These are phyloP conservation scores for Ceratotherium simum DNA, from an alignment of 2,113 vertebrate species.

Conservation along the genomic window DNA sequence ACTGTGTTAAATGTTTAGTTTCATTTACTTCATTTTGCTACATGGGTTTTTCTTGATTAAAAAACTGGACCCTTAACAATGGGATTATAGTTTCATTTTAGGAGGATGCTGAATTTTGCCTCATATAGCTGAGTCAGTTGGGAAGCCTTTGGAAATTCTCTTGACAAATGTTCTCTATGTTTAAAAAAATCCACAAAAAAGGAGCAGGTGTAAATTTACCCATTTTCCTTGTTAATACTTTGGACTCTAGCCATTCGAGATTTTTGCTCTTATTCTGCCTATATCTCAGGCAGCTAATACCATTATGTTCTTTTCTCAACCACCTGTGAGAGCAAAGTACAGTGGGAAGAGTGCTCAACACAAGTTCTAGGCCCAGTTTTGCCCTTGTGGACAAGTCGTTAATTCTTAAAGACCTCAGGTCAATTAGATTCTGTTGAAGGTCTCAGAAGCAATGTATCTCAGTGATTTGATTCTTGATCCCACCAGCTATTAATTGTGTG, in stretches of 20 bases:
- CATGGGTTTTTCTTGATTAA: not conserved
- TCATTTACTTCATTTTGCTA: constrained; percentile 30
- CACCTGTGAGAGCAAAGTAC: rapidly evolving
- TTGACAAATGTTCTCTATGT: constrained; percentile 18
- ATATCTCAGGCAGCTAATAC: not conserved
- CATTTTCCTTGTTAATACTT: not conserved
- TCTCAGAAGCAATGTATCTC: not conserved
- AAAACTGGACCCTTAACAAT: not conserved
- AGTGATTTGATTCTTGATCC: not conserved
- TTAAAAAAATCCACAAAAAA: constrained; percentile 25
- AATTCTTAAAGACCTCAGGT: not conserved
- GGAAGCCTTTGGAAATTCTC: constrained; percentile 10
- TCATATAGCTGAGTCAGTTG: not conserved
- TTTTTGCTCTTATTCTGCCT: not conserved
- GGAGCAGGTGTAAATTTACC: not conserved
- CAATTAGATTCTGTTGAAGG: not conserved
- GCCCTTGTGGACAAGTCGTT: not conserved
- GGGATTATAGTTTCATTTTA: constrained; percentile 5
- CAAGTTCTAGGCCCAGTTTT: not conserved
- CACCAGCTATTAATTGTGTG: not conserved
- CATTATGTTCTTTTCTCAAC: not conserved
- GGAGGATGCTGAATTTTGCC: not conserved
- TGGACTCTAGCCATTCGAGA: not conserved
- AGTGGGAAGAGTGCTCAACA: not conserved
- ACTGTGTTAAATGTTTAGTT: not conserved